These are phyloP conservation scores for Drosophila parabipectinata DNA, from an alignment of 1,140 invertebrate species.

Conservation along the genomic window DNA sequence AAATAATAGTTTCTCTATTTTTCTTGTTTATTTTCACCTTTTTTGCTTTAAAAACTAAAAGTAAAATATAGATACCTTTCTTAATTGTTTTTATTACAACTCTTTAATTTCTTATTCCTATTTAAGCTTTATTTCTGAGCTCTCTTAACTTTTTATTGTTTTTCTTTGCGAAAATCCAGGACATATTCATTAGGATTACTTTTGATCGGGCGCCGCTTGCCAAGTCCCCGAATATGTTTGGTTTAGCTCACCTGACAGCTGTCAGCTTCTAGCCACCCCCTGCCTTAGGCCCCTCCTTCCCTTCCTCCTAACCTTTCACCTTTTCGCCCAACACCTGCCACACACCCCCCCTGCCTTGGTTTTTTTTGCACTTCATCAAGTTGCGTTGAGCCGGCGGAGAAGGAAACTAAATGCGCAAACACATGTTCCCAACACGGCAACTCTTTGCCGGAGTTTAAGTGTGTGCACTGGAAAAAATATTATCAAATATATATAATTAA, in stretches of 20 bases:
- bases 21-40: too few species aligned
- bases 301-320: background rate
- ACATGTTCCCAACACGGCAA: constrained; percentile 60
- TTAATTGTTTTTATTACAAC: too few species aligned
- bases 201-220: constrained; percentile 25
- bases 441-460: constrained; percentile 15
- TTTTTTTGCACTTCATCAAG: constrained; percentile 70
- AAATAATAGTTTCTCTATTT: too few species aligned
- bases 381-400: constrained; percentile 45
- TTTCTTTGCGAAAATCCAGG: constrained; percentile 1
- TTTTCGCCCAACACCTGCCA: background rate
- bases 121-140: background rate
- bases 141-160: too few species aligned
- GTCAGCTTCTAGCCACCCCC: constrained; percentile 23
- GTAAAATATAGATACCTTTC: too few species aligned
- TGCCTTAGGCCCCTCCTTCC: too few species aligned
- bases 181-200: constrained; percentile 21
- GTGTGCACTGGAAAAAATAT: constrained; percentile 5
- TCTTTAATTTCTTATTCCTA: background rate
- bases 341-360: background rate
- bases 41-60: too few species aligned
- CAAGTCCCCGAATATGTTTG: constrained; percentile 33
- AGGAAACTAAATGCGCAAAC: constrained; percentile 74
- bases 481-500: background rate
- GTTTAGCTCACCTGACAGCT: constrained; percentile 36